phyloP scores from a whole-genome alignment of 2,888 invertebrate genomes.

The Apantesis nais region DNA sequence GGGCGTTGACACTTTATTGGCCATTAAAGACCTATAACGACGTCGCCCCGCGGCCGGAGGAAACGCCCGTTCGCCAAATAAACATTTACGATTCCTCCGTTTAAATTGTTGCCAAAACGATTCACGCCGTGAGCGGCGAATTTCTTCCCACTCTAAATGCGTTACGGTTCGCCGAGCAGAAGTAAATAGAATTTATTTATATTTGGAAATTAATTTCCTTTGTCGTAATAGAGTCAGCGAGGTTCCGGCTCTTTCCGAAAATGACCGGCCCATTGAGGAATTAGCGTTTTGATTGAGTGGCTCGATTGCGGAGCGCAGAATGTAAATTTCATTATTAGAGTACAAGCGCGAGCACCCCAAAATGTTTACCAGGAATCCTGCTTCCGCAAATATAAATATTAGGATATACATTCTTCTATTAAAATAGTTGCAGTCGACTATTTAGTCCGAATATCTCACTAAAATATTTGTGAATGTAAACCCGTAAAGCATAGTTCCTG shows the following conservation, averaged over 20 bases:
- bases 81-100: slow-evolving; percentile 80
- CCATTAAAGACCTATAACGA: slow-evolving; percentile 82
- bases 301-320: slow-evolving; percentile 13
- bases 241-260: slow-evolving; percentile 61
- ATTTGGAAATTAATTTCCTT: slow-evolving; percentile 79
- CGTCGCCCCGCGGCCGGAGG: slow-evolving; percentile 69
- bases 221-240: slow-evolving; percentile 68
- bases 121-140: slow-evolving; percentile 69
- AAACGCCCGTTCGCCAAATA: slow-evolving; percentile 75
- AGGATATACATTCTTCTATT: slow-evolving; percentile 36
- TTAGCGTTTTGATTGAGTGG: slow-evolving; percentile 43
- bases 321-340: slow-evolving; percentile 16
- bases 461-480: background rate
- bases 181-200: slow-evolving; percentile 83
- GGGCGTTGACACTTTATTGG: slow-evolving; percentile 81
- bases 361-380: slow-evolving; percentile 8
- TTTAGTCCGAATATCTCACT: background rate
- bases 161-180: slow-evolving; percentile 77
- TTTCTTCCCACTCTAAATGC: slow-evolving; percentile 72
- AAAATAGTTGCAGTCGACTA: background rate
- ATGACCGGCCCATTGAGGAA: slow-evolving; percentile 58
- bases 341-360: slow-evolving; percentile 1
- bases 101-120: slow-evolving; percentile 82
- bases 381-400: slow-evolving; percentile 30
- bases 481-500: too few species aligned